Evolutionary conservation across 2,888 invertebrate genomes (phyloP).

Genomic region (Linyphia triangularis): DNA sequence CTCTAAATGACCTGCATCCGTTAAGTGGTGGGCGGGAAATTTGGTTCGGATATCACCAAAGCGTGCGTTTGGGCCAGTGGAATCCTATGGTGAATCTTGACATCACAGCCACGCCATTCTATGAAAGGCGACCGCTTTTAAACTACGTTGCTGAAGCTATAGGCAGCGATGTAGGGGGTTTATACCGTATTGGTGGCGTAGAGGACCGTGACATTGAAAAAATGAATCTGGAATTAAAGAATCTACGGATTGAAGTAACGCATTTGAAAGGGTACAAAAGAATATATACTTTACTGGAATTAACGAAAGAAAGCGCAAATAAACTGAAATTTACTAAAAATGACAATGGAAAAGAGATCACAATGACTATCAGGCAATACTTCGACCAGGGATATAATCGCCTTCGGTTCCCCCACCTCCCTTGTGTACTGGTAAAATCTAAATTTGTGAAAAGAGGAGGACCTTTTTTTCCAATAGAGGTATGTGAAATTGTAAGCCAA

Average conservation of each 20-base stretch:
- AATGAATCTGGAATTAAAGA: constrained; percentile 81
- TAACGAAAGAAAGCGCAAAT: constrained; percentile 51
- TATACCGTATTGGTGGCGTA: neutral
- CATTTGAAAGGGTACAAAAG: constrained; percentile 63
- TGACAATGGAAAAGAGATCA: neutral
- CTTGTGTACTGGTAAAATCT: constrained; percentile 67
- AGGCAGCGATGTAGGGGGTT: neutral
- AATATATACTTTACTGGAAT: constrained; percentile 53
- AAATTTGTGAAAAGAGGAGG: constrained; percentile 46
- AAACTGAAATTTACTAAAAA: constrained; percentile 20
- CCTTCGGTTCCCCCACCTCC: constrained; percentile 71
- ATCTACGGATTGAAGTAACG: constrained; percentile 77
- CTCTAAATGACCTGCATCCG: constrained; percentile 25
- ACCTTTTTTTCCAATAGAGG: constrained; percentile 73
- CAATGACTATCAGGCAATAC: constrained; percentile 62
- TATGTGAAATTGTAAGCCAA: constrained; percentile 73
- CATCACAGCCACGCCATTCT: constrained; percentile 73
- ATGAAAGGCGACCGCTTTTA: constrained; percentile 43
- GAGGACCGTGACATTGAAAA: constrained; percentile 76
- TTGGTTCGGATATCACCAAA: constrained; percentile 76
- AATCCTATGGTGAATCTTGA: constrained; percentile 74
- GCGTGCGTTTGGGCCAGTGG: constrained; percentile 71
- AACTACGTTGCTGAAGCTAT: constrained; percentile 49
- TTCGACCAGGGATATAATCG: constrained; percentile 48
- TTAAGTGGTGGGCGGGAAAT: constrained; percentile 70